Conservation (phyloP, 2,888 invertebrate species). For the Gastracanthus pulcherrimus region DNA sequence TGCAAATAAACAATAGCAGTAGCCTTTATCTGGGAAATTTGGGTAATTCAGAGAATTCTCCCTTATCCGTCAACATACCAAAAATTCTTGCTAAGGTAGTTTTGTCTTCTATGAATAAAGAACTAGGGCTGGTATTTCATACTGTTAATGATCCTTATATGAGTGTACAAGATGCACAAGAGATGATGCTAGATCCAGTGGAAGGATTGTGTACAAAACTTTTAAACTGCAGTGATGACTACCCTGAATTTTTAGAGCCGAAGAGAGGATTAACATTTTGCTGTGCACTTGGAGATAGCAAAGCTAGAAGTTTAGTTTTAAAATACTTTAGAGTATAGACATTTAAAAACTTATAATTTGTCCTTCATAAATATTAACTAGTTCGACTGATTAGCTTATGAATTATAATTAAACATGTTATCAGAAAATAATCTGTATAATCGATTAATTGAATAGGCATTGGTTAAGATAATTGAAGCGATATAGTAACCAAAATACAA, state of each 20-base stretch:
- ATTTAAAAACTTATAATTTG: too few relatives aligned
- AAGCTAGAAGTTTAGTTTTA: not conserved
- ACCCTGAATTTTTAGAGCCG: not conserved
- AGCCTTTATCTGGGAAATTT: not conserved
- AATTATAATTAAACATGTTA: too few relatives aligned
- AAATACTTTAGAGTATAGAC: too few relatives aligned
- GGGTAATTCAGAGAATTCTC: not conserved
- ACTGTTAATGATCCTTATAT: constrained; percentile 29
- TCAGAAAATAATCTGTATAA: too few relatives aligned
- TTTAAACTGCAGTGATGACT: not conserved
- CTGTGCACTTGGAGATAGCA: not conserved
- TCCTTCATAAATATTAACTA: too few relatives aligned
- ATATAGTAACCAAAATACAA: too few relatives aligned
- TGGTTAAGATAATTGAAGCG: too few relatives aligned
- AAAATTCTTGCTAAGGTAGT: constrained; percentile 14
- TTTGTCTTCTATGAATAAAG: not conserved
- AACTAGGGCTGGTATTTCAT: constrained; percentile 1
- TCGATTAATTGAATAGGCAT: too few relatives aligned
- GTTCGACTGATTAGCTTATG: too few relatives aligned
- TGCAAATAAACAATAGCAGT: not conserved
- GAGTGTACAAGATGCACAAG: not conserved
- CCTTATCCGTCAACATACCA: not conserved
- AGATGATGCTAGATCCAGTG: not conserved
- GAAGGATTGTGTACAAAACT: not conserved
- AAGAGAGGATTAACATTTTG: not conserved